Conservation (phyloP, 2,888 invertebrate species). For the Hypomecis punctinalis region DNA sequence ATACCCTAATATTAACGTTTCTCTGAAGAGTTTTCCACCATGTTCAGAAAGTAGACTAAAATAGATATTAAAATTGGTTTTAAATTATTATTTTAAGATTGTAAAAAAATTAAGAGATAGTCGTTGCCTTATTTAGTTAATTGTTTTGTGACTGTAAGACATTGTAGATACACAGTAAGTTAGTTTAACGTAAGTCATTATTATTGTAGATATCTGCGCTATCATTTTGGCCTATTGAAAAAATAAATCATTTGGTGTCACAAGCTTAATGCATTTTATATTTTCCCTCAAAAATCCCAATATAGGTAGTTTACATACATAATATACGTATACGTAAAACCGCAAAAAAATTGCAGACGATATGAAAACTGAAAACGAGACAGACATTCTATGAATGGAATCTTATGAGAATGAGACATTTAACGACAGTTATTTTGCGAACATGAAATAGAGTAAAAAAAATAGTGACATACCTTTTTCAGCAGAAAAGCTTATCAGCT, state of each 20-base stretch:
- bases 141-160: conserved; percentile 83
- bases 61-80: conserved; percentile 26
- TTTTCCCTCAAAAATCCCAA: conserved; percentile 35
- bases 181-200: conserved; percentile 79
- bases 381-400: too few relatives aligned
- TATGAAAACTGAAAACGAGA: too few relatives aligned
- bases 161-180: conserved; percentile 79
- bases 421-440: too few relatives aligned
- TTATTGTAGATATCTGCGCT: conserved; percentile 82
- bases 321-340: background rate
- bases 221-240: conserved; percentile 84
- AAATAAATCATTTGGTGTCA: conserved; percentile 85
- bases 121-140: conserved; percentile 85
- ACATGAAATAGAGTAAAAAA: too few relatives aligned
- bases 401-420: too few relatives aligned
- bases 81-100: conserved; percentile 55
- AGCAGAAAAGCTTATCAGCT: too few relatives aligned
- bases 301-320: background rate
- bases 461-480: too few relatives aligned
- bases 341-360: too few relatives aligned
- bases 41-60: conserved; percentile 31
- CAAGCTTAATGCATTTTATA: conserved; percentile 53
- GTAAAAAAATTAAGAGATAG: conserved; percentile 79
- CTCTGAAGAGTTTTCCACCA: conserved; percentile 31
- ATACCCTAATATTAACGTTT: conserved; percentile 27